These are phyloP conservation scores for Carpatolechia fugitivella DNA, from an alignment of 2,888 invertebrate genomes.

Conservation along the genomic window DNA sequence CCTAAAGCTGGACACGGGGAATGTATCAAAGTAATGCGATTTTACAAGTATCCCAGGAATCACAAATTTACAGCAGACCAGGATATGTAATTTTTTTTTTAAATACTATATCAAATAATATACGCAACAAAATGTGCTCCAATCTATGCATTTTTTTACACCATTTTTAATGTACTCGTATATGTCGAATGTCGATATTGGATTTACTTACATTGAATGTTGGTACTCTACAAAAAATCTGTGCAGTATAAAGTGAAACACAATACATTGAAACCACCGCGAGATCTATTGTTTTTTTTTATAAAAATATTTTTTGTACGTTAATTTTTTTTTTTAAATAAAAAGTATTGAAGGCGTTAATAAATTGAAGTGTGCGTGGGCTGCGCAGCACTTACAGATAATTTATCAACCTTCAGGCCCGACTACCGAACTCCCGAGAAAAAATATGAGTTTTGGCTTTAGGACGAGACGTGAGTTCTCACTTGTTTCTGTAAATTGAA, in stretches of 20 bases:
- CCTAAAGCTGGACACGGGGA: neutral
- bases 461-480: too few species aligned
- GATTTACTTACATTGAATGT: neutral
- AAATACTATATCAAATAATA: neutral
- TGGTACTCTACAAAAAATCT: too few species aligned
- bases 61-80: neutral
- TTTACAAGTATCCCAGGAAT: neutral
- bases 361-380: conserved; percentile 51
- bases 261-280: too few species aligned
- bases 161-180: too few species aligned
- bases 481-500: too few species aligned
- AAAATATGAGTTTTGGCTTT: conserved; percentile 17
- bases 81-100: neutral
- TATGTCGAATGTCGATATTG: neutral
- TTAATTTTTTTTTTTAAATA: too few species aligned
- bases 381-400: conserved; percentile 50
- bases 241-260: too few species aligned
- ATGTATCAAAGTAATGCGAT: neutral
- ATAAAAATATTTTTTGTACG: too few species aligned
- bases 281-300: too few species aligned
- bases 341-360: neutral
- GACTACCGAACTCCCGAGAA: conserved; percentile 17
- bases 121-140: neutral
- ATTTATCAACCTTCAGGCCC: conserved; percentile 39
- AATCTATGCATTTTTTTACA: neutral